A percentile compares a stretch with the other conserved stretches of the same genome.
Conservation (phyloP, 2,113 vertebrate species). For the Paralichthys olivaceus region DNA sequence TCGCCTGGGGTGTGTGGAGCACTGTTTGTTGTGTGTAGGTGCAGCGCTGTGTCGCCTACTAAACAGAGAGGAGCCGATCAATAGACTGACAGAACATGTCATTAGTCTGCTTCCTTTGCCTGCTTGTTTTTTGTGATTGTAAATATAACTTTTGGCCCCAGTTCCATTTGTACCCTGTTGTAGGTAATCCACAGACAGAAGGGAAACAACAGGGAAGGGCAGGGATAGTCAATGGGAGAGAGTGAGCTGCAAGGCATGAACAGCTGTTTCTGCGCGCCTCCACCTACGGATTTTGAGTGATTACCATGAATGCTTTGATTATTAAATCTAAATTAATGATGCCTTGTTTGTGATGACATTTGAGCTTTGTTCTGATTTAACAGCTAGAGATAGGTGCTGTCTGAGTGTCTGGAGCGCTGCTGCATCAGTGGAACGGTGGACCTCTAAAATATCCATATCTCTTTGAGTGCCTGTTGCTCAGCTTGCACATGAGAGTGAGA, state of each 20-base stretch:
- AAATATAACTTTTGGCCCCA: slow-evolving; percentile 5
- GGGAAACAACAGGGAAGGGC: neutral
- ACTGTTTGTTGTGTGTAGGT: slow-evolving; percentile 10
- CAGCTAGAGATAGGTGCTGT: too few relatives aligned
- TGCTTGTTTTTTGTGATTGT: neutral
- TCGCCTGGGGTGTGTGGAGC: neutral
- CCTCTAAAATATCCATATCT: neutral
- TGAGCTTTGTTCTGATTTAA: neutral
- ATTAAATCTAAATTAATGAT: neutral
- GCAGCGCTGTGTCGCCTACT: neutral
- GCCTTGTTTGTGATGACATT: neutral
- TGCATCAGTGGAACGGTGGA: neutral
- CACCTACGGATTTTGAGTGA: neutral
- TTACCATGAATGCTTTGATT: neutral
- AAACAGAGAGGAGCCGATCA: neutral
- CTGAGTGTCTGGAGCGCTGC: neutral
- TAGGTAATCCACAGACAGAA: neutral
- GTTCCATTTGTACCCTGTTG: neutral
- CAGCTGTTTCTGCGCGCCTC: neutral
- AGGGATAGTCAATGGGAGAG: neutral
- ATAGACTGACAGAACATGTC: slow-evolving; percentile 3
- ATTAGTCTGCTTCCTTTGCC: slow-evolving; percentile 4
- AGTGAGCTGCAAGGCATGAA: neutral
- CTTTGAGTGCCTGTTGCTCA: neutral
- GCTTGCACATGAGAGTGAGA: neutral